Base-by-base conservation (phyloP, 2,113 vertebrate species). In the Gallinago jamesoni region DNA sequence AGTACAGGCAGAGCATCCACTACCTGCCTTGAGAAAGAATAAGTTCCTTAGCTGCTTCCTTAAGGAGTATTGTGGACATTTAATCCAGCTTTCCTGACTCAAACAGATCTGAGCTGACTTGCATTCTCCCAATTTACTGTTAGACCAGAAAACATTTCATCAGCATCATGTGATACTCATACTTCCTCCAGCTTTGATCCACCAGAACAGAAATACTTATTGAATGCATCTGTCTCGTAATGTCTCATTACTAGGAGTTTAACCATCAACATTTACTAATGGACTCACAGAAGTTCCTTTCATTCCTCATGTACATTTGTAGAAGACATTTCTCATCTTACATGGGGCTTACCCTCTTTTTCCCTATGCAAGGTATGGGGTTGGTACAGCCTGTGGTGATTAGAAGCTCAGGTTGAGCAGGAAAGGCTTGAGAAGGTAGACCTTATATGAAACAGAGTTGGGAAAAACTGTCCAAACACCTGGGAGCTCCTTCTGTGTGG, bases 231-330 rank as follows among this genome's bases (percentile, higher is more conserved):
- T 96, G 92, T 95, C 68, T 96, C 59, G 45, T 76, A 80, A 93
- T 0, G 52, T 89, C 93, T 96, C 94, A 96, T 96, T 95, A 96
- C 60, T 25, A 92, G 83, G 79, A 96, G 73, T 94, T 94, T 94
- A 95, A 93, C 82, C 47, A 63, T 95, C 52, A 86, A 85, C 88
- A 88, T 97, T 93, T 92, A 97, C 79, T 92, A 95, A 97, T 88
- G 82, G 79, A 89, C 73, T 94, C 60, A 52, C 30, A 94, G 76
- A 93, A 91, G 56, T 89, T 78, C 63, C 59, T 91, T 94, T 70
- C 16, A 35, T 67, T 89, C 27, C 35, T 92, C 59, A 27, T 31
- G 27, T 81, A 39, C 74, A 60, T 86, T 81, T 28, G 25, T 52
- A 68, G 60, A 81, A 87, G 57, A 53, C 66, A 48, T 64, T 90